A percentile compares a stretch with the other conserved stretches of the same genome.
Conservation (phyloP, 2,797 vertebrate genomes). For the Coccyzus lansbergi region DNA sequence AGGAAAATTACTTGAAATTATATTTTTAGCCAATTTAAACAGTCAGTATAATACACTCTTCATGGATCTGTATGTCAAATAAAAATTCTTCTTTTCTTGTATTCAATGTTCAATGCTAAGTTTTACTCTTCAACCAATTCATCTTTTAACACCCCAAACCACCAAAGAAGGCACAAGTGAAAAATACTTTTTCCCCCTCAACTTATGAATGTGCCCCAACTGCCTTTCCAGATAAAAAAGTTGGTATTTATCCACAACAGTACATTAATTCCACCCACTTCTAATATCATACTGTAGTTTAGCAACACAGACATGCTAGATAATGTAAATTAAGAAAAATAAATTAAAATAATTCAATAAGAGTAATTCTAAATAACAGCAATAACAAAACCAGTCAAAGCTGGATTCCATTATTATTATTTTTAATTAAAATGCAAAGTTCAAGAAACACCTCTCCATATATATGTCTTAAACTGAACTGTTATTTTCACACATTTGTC, state of each 20-base stretch:
- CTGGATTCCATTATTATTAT: background rate
- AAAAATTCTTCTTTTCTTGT: background rate
- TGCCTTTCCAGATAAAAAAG: background rate
- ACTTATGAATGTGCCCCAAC: background rate
- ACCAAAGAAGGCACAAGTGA: background rate
- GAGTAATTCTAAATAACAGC: background rate
- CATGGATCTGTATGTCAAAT: background rate
- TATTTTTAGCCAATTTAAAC: background rate
- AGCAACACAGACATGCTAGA: background rate
- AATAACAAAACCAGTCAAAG: background rate
- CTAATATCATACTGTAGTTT: background rate
- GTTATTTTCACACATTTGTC: background rate
- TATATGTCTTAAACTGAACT: background rate
- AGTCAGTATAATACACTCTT: background rate
- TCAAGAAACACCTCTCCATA: background rate
- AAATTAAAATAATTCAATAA: background rate
- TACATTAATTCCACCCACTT: background rate
- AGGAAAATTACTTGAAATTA: background rate
- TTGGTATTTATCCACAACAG: background rate
- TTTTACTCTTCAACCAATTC: background rate
- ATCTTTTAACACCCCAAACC: background rate
- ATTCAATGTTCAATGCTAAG: background rate
- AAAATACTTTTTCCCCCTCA: background rate
- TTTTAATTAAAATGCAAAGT: background rate
- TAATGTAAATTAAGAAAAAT: background rate